Conservation (phyloP, 2,797 vertebrate species). For the Eremophila alpestris region DNA sequence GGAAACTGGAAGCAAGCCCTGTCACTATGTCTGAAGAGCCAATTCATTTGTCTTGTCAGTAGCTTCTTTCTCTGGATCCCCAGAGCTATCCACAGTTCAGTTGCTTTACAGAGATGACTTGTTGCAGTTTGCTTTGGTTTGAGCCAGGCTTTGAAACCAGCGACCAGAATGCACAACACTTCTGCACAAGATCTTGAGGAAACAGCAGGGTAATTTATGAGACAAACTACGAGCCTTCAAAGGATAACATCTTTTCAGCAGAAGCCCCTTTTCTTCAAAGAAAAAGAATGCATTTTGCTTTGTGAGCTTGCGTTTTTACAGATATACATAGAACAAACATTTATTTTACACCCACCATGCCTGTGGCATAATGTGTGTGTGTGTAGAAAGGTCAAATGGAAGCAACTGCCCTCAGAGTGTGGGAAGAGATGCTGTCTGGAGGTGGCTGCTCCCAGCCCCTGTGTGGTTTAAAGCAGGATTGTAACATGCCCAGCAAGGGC, state of each 20-base stretch:
- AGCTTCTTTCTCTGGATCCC: conserved; percentile 17
- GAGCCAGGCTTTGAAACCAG: background rate
- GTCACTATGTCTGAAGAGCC: background rate
- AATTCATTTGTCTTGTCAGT: background rate
- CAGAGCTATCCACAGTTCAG: background rate
- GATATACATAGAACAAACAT: background rate
- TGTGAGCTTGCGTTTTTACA: background rate
- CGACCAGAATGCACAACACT: background rate
- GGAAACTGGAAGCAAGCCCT: background rate
- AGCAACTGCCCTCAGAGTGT: background rate
- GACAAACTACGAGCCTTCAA: conserved; percentile 19
- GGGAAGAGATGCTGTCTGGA: background rate
- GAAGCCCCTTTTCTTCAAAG: conserved; percentile 27
- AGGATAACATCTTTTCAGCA: conserved; percentile 21
- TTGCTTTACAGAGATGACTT: background rate
- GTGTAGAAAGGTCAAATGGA: background rate
- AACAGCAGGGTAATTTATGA: conserved; percentile 24
- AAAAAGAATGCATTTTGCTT: background rate
- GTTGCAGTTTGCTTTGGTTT: conserved; percentile 38
- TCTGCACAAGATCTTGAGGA: conserved; percentile 1
- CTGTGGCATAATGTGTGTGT: background rate
- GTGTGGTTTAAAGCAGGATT: background rate
- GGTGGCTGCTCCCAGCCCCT: background rate
- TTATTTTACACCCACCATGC: background rate
- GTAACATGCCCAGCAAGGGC: background rate